Evolutionary conservation across 2,888 invertebrate species (phyloP).

Genomic region (Diadegma fenestrale): DNA sequence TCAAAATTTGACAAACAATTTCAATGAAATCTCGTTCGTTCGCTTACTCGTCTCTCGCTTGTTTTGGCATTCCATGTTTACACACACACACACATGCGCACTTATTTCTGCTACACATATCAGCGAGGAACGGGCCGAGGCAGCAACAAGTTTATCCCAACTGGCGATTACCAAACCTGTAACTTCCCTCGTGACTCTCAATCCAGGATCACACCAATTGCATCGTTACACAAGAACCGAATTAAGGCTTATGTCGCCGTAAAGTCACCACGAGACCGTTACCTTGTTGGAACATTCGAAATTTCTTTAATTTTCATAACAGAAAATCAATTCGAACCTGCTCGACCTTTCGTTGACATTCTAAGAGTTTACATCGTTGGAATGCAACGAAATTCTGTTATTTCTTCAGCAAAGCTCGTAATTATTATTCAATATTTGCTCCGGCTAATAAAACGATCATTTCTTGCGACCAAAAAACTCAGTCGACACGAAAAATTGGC

Average conservation of each 20-base stretch:
- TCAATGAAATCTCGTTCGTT: not conserved
- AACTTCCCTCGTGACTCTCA: not conserved
- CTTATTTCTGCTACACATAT: not conserved
- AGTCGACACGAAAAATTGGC: no score
- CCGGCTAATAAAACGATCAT: no score
- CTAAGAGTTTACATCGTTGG: no score
- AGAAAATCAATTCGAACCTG: no score
- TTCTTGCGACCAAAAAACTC: no score
- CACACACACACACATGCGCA: not conserved
- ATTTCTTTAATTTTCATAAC: no score
- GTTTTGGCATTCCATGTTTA: not conserved
- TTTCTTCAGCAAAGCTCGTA: no score
- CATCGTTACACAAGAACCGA: not conserved
- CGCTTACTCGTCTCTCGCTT: not conserved
- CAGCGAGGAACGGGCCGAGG: not conserved
- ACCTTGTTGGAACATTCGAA: not conserved
- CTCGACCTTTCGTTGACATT: not conserved
- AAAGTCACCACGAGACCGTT: not conserved
- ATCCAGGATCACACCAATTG: not conserved
- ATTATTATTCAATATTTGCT: no score
- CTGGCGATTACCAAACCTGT: conserved; percentile 7
- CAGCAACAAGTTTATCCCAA: conserved; percentile 26
- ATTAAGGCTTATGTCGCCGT: not conserved
- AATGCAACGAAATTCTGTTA: no score
- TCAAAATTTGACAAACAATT: not conserved